Evolutionary conservation across 1,140 invertebrate genomes (phyloP), one percentile per base, ranked within the genome.

Genomic region (Arctopsyche grandis): DNA sequence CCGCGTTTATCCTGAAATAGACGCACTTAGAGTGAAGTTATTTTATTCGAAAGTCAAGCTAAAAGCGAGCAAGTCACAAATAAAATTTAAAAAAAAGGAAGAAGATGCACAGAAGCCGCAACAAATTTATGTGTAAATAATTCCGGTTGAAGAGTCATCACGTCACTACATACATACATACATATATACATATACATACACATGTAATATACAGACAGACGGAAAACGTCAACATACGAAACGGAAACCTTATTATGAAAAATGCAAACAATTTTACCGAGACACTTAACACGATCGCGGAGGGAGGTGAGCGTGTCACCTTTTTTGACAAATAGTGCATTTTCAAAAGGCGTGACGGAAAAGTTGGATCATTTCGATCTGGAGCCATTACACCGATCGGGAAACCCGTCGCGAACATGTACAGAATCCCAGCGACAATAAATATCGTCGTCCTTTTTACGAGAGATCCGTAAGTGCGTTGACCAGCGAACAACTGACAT

Each of bases 11-110:
- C 63, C 63, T 26, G 63, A 66, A 66, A 66, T 66, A 66, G 63
- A 66, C 21, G 63, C 63, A 66, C 63, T 66, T 66, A 66, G 63
- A 21, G 63, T 66, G 22, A 66, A 66, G 63, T 66, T 66, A 66
- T 66, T 66, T 66, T 66, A 66, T 66, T 66, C 63, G 1, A 19
- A 66, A 24, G 21, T 14, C 22, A 22, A 24, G 63, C 63, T 66
- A 66, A 66, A 66, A 26, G 63, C 63, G 63, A 12, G 12, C 56
- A 1, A 9, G 3, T 38, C 7, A 38, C 16, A 21, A 60, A 60
- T n/a, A n/a, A n/a, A n/a, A n/a, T n/a, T n/a, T n/a, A 60, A 19
- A 19, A 5, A 60, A 22, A 66, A 66, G 26, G 26, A 66, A 52
- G 12, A 10, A 52, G 14, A 66, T 24, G 24, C 63, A 22, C 63